Conservation (phyloP, 2,113 vertebrate genomes). For the Neolamprologus variostigma region DNA sequence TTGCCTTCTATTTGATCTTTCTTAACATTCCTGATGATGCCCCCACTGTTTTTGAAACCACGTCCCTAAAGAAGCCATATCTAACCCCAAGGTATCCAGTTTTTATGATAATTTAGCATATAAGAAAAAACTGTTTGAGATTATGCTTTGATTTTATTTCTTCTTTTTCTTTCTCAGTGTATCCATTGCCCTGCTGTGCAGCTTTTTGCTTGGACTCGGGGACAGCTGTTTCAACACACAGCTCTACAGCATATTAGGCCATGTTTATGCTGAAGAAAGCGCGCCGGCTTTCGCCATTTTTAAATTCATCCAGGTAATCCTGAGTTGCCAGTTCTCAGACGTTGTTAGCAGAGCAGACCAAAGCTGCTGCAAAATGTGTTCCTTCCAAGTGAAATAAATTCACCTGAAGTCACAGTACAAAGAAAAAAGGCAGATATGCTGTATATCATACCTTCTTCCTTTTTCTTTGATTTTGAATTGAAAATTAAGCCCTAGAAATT, state of each 20-base stretch:
- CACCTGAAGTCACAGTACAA: slow-evolving; percentile 15
- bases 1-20: slow-evolving; percentile 93
- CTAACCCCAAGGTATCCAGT: slow-evolving; percentile 78
- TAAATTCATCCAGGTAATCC: slow-evolving; percentile 94
- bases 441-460: background rate
- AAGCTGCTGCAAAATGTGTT: slow-evolving; percentile 13
- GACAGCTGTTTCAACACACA: slow-evolving; percentile 99
- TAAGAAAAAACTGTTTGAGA: background rate
- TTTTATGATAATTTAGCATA: background rate
- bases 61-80: slow-evolving; percentile 75
- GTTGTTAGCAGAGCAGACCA: slow-evolving; percentile 22
- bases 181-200: slow-evolving; percentile 87
- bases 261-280: slow-evolving; percentile 85
- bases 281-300: slow-evolving; percentile 92
- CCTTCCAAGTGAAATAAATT: slow-evolving; percentile 32
- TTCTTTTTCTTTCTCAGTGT: slow-evolving; percentile 66
- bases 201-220: slow-evolving; percentile 89
- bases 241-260: slow-evolving; percentile 90
- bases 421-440: background rate
- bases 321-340: background rate
- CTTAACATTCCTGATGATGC: slow-evolving; percentile 89
- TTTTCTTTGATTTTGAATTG: background rate
- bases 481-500: background rate
- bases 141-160: background rate
- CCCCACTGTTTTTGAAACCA: slow-evolving; percentile 77